Evolutionary conservation across 1,140 invertebrate genomes (phyloP).

Genomic region (Aphaenogaster ashmeadi): DNA sequence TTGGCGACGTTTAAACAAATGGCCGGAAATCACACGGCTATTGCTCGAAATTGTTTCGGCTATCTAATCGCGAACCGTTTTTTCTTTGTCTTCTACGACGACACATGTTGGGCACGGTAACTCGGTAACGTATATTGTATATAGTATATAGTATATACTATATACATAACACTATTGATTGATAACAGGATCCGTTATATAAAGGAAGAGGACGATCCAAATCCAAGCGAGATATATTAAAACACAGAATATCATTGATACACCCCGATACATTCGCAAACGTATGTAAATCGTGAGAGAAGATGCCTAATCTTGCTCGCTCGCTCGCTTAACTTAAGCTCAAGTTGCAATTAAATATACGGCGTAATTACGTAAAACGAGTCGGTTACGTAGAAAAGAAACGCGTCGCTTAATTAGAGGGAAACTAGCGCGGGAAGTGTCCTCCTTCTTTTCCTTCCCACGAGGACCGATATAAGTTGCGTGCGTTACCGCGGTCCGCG

Average conservation of each 20-base stretch:
- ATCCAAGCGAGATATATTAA: neutral
- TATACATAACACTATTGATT: too few species aligned
- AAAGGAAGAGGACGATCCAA: neutral
- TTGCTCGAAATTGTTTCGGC: slow-evolving; percentile 2
- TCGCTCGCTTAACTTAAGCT: slow-evolving; percentile 16
- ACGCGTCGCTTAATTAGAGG: slow-evolving; percentile 32
- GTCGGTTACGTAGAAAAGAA: slow-evolving; percentile 30
- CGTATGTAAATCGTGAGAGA: neutral
- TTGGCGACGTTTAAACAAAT: slow-evolving; percentile 29
- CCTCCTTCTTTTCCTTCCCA: neutral
- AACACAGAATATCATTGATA: neutral
- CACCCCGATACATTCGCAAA: neutral
- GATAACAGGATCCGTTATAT: neutral
- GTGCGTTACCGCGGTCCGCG: neutral
- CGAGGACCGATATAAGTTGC: neutral
- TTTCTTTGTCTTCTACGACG: neutral
- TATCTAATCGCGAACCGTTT: slow-evolving; percentile 4
- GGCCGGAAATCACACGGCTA: slow-evolving; percentile 12
- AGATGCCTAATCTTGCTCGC: neutral
- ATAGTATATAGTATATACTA: too few species aligned
- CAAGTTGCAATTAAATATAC: slow-evolving; percentile 47
- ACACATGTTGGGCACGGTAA: neutral
- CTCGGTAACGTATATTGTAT: too few species aligned
- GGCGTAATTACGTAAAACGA: slow-evolving; percentile 10
- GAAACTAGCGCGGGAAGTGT: neutral